Percentiles rank a stretch among this genome's conserved stretches.
Conservation (phyloP, 2,888 invertebrate genomes). For the Pseudoips prasinana region DNA sequence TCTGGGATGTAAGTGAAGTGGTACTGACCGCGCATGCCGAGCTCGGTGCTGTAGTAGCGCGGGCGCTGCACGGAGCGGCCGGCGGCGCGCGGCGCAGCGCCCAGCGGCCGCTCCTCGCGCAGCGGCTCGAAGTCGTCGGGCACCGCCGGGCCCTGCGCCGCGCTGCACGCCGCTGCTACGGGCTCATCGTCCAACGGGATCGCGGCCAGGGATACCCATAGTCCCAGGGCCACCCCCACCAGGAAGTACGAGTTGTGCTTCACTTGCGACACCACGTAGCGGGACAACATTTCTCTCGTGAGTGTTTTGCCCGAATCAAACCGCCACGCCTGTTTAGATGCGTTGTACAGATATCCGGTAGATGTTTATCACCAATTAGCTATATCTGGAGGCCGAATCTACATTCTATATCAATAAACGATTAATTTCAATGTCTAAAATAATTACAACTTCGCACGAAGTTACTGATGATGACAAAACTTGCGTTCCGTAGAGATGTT, state of each 20-base stretch:
- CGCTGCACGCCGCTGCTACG: slow-evolving; percentile 28
- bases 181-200: slow-evolving; percentile 72
- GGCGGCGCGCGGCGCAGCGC: slow-evolving; percentile 41
- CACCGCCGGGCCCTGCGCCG: slow-evolving; percentile 17
- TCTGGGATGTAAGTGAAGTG: no score
- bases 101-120: slow-evolving; percentile 54
- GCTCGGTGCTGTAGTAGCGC: slow-evolving; percentile 96
- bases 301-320: not conserved
- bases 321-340: not conserved
- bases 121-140: slow-evolving; percentile 68
- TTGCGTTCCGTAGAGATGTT: no score
- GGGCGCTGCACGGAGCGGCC: slow-evolving; percentile 87
- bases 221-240: slow-evolving; percentile 78
- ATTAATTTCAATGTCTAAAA: no score
- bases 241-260: slow-evolving; percentile 83
- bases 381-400: slow-evolving; percentile 27
- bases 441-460: no score
- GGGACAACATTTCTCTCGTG: slow-evolving; percentile 54
- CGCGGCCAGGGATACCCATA: slow-evolving; percentile 77
- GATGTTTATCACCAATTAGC: slow-evolving; percentile 31
- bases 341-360: slow-evolving; percentile 11
- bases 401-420: no score
- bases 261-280: slow-evolving; percentile 71
- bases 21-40: slow-evolving; percentile 92
- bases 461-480: no score